Base-by-base conservation (phyloP, 2,888 invertebrate species). In the Apodemia zela region DNA sequence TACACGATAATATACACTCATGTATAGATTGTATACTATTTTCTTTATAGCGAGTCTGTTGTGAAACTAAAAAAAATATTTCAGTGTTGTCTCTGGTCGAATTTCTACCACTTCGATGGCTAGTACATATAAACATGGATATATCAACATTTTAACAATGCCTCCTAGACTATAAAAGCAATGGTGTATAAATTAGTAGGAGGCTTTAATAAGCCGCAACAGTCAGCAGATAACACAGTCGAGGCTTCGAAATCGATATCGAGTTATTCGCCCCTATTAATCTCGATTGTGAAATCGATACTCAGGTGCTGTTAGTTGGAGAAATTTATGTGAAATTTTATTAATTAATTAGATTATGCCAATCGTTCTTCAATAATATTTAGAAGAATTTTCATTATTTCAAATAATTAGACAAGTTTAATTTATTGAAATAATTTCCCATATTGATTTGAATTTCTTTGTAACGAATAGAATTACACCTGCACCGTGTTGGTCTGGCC, bases 131-230 rank as follows among this genome's bases (percentile, higher is more conserved):
- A 25, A 25, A 25, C 3, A 35, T 35, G 1, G 42, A 15, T 42
- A 4, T 42, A 42, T 42, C 3, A 15, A 15, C 13, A 10, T 25
- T 51, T 21, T 51, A 18, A 25, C 51, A 21, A 6, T 13, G 51
- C 11, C 51, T 51, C 51, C 51, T 51, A 13, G 3, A 51, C 51
- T 51, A 51, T 42, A 42, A 51, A 51, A 38, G 42, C 21, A 42
- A 38, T 29, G 58, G 58, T 47, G 58, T 62, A 62, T 62, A 62
- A 62, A 62, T 62, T 62, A 59, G 29, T 62, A 45, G 45, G 29
- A 42, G 58, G 58, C 58, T 62, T 62, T 57, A 62, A 62, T 58
- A 62, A 58, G 62, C 51, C 51, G 25, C 51, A 51, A 21, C 51
- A 51, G 51, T 51, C 51, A 51, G 51, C 51, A 51, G 51, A 51